phyloP scores from a whole-genome alignment of 2,113 vertebrate species.

The Pelecanoides urinatrix region DNA sequence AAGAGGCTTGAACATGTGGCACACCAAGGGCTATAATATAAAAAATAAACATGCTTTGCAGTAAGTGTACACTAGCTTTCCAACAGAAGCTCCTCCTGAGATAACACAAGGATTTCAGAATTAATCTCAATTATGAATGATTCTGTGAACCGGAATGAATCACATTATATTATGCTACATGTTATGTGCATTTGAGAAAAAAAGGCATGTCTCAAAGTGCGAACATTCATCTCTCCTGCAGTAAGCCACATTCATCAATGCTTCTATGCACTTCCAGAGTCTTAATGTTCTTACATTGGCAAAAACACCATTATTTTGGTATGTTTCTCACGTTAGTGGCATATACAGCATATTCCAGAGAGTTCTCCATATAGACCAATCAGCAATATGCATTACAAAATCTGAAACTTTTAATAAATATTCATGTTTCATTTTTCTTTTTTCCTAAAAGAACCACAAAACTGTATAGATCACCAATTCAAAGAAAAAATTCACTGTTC shows the following conservation, averaged over 20 bases:
- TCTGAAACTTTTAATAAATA: not conserved
- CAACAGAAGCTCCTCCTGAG: not conserved
- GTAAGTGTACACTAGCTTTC: not conserved
- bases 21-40: not conserved
- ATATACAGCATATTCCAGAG: not conserved
- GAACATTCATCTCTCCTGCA: fast-evolving
- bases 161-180: not conserved
- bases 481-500: not conserved
- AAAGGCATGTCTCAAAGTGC: not conserved
- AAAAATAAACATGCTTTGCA: not conserved
- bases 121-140: not conserved
- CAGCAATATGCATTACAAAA: not conserved
- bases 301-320: not conserved
- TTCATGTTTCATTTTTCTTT: not conserved
- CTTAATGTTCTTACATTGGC: not conserved
- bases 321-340: not conserved
- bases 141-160: not conserved
- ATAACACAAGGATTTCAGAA: not conserved
- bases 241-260: not conserved
- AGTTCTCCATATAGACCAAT: not conserved
- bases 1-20: not conserved
- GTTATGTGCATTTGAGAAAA: not conserved
- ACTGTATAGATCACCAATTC: not conserved
- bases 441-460: not conserved
- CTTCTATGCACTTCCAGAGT: not conserved